These are phyloP conservation scores for Marmota monax DNA, from an alignment of 2,113 vertebrate genomes.

Conservation along the genomic window DNA sequence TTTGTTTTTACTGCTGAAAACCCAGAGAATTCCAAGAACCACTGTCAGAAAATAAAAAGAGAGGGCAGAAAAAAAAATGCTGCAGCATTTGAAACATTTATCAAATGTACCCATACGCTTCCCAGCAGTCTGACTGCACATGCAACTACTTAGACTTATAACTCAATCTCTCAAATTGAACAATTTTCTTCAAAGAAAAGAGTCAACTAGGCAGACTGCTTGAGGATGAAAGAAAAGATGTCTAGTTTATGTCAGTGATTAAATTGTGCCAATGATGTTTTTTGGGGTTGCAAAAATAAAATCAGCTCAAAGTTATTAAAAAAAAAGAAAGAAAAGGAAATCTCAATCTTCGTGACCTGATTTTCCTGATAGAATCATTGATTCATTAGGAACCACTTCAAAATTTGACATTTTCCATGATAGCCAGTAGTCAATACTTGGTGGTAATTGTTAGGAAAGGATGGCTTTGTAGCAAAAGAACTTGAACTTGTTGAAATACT, in stretches of 20 bases:
- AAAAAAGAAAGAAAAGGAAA: background rate
- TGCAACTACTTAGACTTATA: slow-evolving; percentile 23
- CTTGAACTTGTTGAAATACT: background rate
- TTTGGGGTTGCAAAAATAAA: slow-evolving; percentile 52
- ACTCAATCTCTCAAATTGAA: background rate
- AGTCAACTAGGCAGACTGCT: background rate
- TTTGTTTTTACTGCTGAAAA: slow-evolving; percentile 30
- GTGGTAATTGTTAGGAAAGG: background rate
- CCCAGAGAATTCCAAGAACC: slow-evolving; percentile 30
- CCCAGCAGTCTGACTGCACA: background rate
- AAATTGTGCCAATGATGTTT: background rate
- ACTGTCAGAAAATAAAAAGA: slow-evolving; percentile 40
- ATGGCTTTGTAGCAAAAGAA: background rate
- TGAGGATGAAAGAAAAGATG: slow-evolving; percentile 53
- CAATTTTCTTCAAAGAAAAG: slow-evolving; percentile 27
- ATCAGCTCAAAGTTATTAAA: background rate
- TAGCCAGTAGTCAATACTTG: background rate
- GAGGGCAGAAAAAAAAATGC: background rate
- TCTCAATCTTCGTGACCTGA: background rate
- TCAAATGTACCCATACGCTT: background rate
- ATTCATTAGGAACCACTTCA: background rate
- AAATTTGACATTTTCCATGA: background rate
- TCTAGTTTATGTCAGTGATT: background rate
- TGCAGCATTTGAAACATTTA: slow-evolving; percentile 7
- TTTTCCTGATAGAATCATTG: background rate